Conservation (phyloP, 2,888 invertebrate genomes). For the Omphaloscelis lunosa region DNA sequence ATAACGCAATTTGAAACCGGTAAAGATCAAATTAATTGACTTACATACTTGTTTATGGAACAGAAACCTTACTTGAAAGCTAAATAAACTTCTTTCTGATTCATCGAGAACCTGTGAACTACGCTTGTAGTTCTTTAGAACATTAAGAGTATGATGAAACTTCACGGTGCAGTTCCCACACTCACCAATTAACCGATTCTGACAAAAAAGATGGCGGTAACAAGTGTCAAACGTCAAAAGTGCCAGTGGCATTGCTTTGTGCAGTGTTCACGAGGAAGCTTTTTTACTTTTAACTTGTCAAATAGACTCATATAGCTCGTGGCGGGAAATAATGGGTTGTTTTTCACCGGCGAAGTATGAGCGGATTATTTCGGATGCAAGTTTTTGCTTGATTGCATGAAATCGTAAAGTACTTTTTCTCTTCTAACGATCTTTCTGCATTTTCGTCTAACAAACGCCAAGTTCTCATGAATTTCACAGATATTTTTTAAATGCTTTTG, state of each 20-base stretch:
- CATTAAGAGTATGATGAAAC: slow-evolving; percentile 1
- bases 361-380: neutral
- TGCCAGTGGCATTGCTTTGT: slow-evolving; percentile 49
- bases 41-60: neutral
- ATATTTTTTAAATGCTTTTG: neutral
- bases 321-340: slow-evolving; percentile 19
- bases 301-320: slow-evolving; percentile 16
- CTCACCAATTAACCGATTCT: slow-evolving; percentile 41
- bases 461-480: neutral
- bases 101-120: neutral
- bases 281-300: slow-evolving; percentile 42
- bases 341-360: slow-evolving; percentile 2
- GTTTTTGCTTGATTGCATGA: neutral
- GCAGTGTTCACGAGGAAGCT: slow-evolving; percentile 18
- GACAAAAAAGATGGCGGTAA: slow-evolving; percentile 41
- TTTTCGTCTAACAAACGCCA: neutral
- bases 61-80: neutral
- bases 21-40: neutral
- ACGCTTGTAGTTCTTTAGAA: slow-evolving; percentile 1
- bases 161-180: slow-evolving; percentile 5
- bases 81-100: neutral
- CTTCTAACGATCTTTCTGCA: neutral
- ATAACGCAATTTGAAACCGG: neutral
- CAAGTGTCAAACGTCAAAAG: slow-evolving; percentile 57
- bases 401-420: neutral